Conservation (phyloP, 2,888 invertebrate genomes). For the Brachypalpus laphriformis region DNA sequence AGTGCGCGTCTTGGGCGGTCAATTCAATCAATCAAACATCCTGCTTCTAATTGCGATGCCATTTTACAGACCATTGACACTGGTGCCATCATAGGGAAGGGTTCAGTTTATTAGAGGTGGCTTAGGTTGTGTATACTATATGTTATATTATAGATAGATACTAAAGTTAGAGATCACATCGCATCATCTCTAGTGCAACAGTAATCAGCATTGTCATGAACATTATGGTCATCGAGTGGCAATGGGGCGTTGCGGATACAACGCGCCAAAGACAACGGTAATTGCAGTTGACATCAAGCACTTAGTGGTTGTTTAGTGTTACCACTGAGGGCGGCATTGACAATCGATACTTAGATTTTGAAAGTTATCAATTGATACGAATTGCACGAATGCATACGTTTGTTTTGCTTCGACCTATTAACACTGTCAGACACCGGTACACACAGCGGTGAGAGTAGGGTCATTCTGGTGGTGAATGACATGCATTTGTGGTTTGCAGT, state of each 20-base stretch:
- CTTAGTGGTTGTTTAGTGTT: slow-evolving; percentile 24
- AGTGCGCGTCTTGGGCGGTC: slow-evolving; percentile 51
- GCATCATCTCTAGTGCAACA: background rate
- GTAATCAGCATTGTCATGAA: slow-evolving; percentile 6
- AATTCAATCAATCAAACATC: slow-evolving; percentile 55
- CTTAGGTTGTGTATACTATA: too few species aligned
- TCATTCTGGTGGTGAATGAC: slow-evolving; percentile 21
- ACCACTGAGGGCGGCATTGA: slow-evolving; percentile 7
- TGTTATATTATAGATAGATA: background rate
- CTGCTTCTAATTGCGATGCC: slow-evolving; percentile 41
- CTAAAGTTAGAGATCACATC: slow-evolving; percentile 19
- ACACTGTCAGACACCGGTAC: background rate
- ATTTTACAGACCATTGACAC: slow-evolving; percentile 41
- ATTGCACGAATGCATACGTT: background rate
- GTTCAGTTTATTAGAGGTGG: background rate
- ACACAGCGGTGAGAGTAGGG: background rate
- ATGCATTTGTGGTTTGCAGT: slow-evolving; percentile 7
- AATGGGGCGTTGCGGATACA: background rate
- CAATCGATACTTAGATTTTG: slow-evolving; percentile 41
- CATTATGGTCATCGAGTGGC: slow-evolving; percentile 9
- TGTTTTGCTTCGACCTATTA: slow-evolving; percentile 13
- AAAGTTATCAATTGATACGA: slow-evolving; percentile 9
- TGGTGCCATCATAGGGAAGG: background rate
- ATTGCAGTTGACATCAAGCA: slow-evolving; percentile 31
- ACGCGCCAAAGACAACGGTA: slow-evolving; percentile 3